Percentiles rank a stretch among this genome's conserved stretches.
Conservation (phyloP, 2,113 vertebrate species). For the Leptocoma aspasia region DNA sequence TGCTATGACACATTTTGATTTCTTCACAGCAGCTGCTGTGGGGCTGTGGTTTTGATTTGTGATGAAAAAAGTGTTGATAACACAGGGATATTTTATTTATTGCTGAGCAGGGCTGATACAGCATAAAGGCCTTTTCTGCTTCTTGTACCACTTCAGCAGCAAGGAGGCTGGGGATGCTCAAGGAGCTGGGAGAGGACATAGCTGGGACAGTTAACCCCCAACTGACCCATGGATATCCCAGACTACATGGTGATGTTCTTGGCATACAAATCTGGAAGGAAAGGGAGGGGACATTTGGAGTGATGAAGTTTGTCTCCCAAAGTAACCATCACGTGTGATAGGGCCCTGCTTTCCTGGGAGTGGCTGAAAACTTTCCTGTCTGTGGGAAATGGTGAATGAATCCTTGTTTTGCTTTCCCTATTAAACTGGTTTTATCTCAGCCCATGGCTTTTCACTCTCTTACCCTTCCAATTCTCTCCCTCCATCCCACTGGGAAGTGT, state of each 20-base stretch:
- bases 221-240: background rate
- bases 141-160: background rate
- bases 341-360: background rate
- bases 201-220: too few relatives aligned
- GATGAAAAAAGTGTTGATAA: background rate
- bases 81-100: background rate
- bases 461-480: background rate
- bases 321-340: background rate
- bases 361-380: background rate
- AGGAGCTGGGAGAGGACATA: background rate
- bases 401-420: background rate
- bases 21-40: background rate
- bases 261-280: background rate
- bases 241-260: background rate
- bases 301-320: background rate
- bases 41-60: background rate
- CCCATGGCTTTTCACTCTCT: background rate
- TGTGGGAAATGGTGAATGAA: background rate
- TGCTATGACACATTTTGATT: background rate
- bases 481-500: too few relatives aligned
- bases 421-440: background rate
- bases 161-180: background rate
- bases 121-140: background rate
- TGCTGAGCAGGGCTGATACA: background rate
- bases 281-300: background rate